These are phyloP conservation scores for Trididemnum clinides DNA, from an alignment of 23 tunicate genomes.

Conservation along the genomic window DNA sequence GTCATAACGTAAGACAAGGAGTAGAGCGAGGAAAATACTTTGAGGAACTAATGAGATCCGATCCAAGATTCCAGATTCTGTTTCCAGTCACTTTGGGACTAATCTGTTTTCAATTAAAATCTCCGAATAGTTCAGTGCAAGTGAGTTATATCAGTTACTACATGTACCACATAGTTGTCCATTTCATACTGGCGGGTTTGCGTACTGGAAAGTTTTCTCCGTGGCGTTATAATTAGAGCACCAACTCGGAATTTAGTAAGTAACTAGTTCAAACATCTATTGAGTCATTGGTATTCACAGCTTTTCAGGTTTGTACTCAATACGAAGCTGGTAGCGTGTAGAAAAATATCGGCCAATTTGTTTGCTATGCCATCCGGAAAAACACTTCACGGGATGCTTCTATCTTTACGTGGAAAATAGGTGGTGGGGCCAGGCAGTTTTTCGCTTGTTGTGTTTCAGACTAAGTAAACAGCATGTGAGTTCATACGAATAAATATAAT, in stretches of 20 bases:
- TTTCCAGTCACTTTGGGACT: constrained; percentile 72
- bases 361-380: too few species aligned
- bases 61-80: constrained; percentile 52
- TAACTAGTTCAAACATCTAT: background rate
- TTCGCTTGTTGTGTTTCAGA: too few species aligned
- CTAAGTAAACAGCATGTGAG: too few species aligned
- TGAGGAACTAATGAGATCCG: constrained; percentile 29
- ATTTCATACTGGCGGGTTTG: too few species aligned
- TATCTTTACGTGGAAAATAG: too few species aligned
- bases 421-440: too few species aligned
- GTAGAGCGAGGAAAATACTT: constrained; percentile 44
- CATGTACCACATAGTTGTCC: too few species aligned
- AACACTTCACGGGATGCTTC: too few species aligned
- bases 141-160: background rate
- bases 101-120: constrained; percentile 49
- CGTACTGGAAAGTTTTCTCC: too few species aligned
- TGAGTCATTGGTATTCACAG: background rate
- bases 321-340: background rate
- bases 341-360: too few species aligned
- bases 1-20: constrained; percentile 43
- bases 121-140: background rate
- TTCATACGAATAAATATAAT: too few species aligned
- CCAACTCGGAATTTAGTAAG: background rate
- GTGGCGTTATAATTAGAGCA: too few species aligned
- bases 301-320: background rate